Base-by-base conservation (phyloP, 2,888 invertebrate genomes). In the Cybosia mesomella region DNA sequence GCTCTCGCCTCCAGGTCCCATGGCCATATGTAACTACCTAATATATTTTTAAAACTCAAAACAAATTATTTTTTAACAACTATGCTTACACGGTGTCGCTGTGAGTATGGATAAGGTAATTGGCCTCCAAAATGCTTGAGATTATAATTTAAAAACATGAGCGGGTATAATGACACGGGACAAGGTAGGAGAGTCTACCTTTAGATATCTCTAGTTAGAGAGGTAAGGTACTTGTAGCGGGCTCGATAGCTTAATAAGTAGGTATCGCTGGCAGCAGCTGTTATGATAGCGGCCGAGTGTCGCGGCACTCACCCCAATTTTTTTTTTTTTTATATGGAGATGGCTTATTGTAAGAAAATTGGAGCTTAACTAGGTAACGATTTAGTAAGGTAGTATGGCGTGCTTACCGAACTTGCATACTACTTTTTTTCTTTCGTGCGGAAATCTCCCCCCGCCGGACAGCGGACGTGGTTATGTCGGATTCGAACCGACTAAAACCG, bases 181-280 rank as follows among this genome's bases (percentile, higher is more conserved):
- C 76, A 68, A 66, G 59, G 53, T 34, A 76, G 77, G 54, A 53
- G 65, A 66, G 39, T 39, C 21, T 67, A 64, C 39, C 66, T 66
- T 24, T 66, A 63, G 55, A 58, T 66, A 59, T 63, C 63, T 66
- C 60, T 67, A 54, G 34, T 55, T 70, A 70, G 66, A 63, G 58
- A 75, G 71, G 76, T 72, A 81, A 80, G 79, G 71, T 68, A 76
- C 81, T 85, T 84, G 80, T 83, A 83, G 82, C 82, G 85, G 86
- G 89, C 86, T 85, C 91, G 91, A 90, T 90, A 89, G 88, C 92
- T 93, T 94, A 94, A 93, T 94, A 93, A 92, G 92, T 90, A 91
- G 91, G 94, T 93, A 94, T 95, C 93, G 89, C 86, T 88, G 89
- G 93, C 86, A 91, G 91, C 95, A 94, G 94, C 94, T 95, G 93